Base-by-base conservation (phyloP, 1,140 invertebrate species). In the Lethocerus indicus region DNA sequence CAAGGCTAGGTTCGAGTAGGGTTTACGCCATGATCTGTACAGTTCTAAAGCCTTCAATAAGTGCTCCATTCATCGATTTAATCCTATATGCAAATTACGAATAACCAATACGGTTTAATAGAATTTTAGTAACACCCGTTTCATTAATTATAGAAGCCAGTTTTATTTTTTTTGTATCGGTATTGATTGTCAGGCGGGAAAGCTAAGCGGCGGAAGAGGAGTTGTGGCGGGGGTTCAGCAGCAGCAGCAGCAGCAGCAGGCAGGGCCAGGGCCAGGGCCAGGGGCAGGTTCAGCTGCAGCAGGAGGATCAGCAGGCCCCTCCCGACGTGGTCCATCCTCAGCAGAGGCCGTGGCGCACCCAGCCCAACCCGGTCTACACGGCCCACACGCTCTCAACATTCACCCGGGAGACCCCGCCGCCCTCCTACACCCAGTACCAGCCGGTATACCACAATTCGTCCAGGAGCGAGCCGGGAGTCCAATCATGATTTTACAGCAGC, bases 371-470 rank as follows among this genome's bases (percentile, higher is more conserved):
- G 2, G 46, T 47, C 41, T 28, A 41, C 32, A 49, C 40, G 6
- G n/a, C n/a, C 14, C 40, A 52, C 41, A 51, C 50, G 1, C 27
- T 51, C 6, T 48, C 46, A 12, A 52, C 45, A 1, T 48, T 52
- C 42, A 51, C 50, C 12, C 47, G n/a, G n/a, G n/a, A n/a, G n/a
- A n/a, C 48, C 14, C 47, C 48, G 1, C 49, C 46, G 26, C 40
- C 45, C 9, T 35, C 45, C 25, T 45, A 54, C 41, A 37, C 26
- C 29, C 53, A 54, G 29, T 54, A 54, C 25, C 53, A 54, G 32
- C 53, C 53, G 6, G 13, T 54, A n/a, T 54, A 54, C 40, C 51
- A 53, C 28, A 51, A 54, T 21, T 54, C 53, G 4, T 54, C 53
- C 2, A 47, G 53, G 14, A 54, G 53, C 37, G 53, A 54, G 26